These are phyloP conservation scores for Drosophila lacertosa DNA, from an alignment of 1,140 invertebrate species.

Conservation along the genomic window DNA sequence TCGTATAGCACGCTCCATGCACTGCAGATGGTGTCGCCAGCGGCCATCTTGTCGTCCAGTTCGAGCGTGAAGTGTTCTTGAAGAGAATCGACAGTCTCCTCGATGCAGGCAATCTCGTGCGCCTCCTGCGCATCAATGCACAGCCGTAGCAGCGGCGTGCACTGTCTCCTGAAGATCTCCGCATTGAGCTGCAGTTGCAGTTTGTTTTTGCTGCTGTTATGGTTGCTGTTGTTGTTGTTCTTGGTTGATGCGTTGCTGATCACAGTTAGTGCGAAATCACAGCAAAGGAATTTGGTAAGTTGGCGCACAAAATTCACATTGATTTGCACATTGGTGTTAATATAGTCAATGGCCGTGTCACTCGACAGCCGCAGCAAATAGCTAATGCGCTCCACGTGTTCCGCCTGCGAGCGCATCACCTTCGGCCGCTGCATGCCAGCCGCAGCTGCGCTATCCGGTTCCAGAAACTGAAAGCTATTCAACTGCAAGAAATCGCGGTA, in stretches of 20 bases:
- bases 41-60: slow-evolving; percentile 57
- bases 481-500: slow-evolving; percentile 62
- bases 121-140: slow-evolving; percentile 72
- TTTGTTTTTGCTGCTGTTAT: slow-evolving; percentile 35
- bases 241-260: slow-evolving; percentile 35
- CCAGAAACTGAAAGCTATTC: slow-evolving; percentile 67
- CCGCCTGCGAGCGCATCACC: slow-evolving; percentile 44
- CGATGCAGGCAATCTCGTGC: slow-evolving; percentile 68
- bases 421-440: slow-evolving; percentile 25
- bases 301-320: slow-evolving; percentile 65
- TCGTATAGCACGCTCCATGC: slow-evolving; percentile 64
- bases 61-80: slow-evolving; percentile 63
- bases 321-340: slow-evolving; percentile 77
- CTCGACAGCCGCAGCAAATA: slow-evolving; percentile 54
- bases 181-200: slow-evolving; percentile 57
- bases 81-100: slow-evolving; percentile 63
- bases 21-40: slow-evolving; percentile 65
- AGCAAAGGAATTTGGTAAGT: slow-evolving; percentile 77
- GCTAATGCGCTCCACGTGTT: slow-evolving; percentile 71
- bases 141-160: slow-evolving; percentile 61
- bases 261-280: slow-evolving; percentile 76
- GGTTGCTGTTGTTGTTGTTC: slow-evolving; percentile 32
- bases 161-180: slow-evolving; percentile 56
- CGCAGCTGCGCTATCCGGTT: slow-evolving; percentile 33
- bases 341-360: slow-evolving; percentile 78